Base-by-base conservation (phyloP, 2,797 vertebrate species). In the Parauchenoglanis ngamensis region DNA sequence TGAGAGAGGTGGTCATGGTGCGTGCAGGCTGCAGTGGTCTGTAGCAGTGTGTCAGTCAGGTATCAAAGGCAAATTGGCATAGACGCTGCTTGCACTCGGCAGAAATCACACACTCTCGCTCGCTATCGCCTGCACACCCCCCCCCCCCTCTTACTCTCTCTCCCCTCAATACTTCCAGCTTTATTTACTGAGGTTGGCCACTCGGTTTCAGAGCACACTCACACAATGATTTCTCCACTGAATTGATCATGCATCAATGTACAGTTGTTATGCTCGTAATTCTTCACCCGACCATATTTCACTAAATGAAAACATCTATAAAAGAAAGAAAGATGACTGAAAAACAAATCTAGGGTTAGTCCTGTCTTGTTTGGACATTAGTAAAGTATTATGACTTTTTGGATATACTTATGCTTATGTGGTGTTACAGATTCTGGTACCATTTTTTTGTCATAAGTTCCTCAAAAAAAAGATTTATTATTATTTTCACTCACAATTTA, bases 21-120 rank as follows among this genome's bases (percentile, higher is more conserved):
- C 75, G 78, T 57, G 5, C 61, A 44, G 73, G 44, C 52, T 70
- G 40, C 75, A 23, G 63, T n/a, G 54, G 82, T 78, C 81, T 79
- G 76, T 31, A 70, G 86, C 63, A 59, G 82, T 61, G 86, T 84
- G 73, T 84, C 86, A 84, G 81, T 87, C 86, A 78, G 86, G 31
- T 73, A 87, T 78, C 72, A 84, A 75, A 63, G 86, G 46, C 86
- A 87, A 77, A 78, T 78, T 78, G 86, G 81, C 73, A 49, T 61
- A 31, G 86, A 78, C 73, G 15, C 61, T 31, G 81, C 49, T 78
- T 52, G n/a, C 75, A 40, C 46, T 68, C 57, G 75, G 73, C 63
- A 87, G 65, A 70, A 85, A 78, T 61, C 75, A 72, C 75, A 57
- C 70, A 31, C 82, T 17, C 19, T 56, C 4, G 0, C 81, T 31